Evolutionary conservation across 2,888 invertebrate species (phyloP).

Genomic region (Pristionchus arcanus): DNA sequence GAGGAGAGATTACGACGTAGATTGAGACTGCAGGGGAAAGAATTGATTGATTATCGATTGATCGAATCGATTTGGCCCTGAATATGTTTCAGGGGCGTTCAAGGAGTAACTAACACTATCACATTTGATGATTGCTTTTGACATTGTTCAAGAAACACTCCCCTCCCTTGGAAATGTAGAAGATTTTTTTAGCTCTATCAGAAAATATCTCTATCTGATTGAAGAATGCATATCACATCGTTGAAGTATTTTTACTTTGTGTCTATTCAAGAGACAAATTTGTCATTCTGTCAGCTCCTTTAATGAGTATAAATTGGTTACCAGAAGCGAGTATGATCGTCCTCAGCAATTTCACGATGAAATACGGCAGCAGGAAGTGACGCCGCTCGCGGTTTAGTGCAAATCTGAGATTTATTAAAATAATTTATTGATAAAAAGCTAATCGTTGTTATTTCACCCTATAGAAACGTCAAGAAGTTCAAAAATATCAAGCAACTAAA

Average conservation of each 20-base stretch:
- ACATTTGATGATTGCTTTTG: neutral
- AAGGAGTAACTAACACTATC: neutral
- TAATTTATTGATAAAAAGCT: too few relatives aligned
- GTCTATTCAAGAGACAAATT: neutral
- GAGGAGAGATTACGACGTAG: conserved; percentile 24
- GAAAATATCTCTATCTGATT: too few relatives aligned
- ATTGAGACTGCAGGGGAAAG: conserved; percentile 34
- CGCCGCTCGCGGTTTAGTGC: conserved; percentile 41
- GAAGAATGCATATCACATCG: too few relatives aligned
- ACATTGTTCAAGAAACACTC: neutral
- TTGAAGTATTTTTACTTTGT: too few relatives aligned
- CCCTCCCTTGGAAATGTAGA: too few relatives aligned
- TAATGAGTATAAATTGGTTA: neutral
- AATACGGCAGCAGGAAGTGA: conserved; percentile 52
- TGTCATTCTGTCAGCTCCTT: too few relatives aligned
- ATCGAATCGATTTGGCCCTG: neutral
- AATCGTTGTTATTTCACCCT: too few relatives aligned
- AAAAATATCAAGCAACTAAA: neutral
- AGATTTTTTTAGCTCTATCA: too few relatives aligned
- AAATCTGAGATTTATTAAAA: neutral
- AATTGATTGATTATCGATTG: neutral
- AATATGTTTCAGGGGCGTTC: neutral
- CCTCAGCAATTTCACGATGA: conserved; percentile 52
- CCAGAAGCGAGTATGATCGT: conserved; percentile 42
- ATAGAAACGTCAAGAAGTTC: too few relatives aligned